Percentiles rank a stretch among this genome's conserved stretches.
phyloP scores from a whole-genome alignment of 2,888 invertebrate genomes.

The Endomychus coccineus region DNA sequence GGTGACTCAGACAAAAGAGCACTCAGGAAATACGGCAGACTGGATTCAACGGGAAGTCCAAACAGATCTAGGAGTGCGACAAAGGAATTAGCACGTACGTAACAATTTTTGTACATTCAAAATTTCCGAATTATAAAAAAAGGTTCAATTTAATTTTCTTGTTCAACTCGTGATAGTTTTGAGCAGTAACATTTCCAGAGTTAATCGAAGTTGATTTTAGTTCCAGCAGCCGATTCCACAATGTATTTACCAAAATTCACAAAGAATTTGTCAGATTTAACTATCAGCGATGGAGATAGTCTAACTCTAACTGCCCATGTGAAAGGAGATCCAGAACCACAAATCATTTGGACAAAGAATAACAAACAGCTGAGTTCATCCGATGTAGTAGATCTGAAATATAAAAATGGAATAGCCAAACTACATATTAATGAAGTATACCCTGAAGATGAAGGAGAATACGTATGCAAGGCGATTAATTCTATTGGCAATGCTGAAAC shows the following conservation, averaged over 20 bases:
- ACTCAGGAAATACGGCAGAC: slow-evolving; percentile 59
- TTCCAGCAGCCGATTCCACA: slow-evolving; percentile 76
- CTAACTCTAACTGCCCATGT: slow-evolving; percentile 76
- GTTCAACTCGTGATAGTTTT: neutral
- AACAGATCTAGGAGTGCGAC: slow-evolving; percentile 84
- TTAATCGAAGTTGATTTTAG: too few relatives aligned
- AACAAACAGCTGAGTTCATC: slow-evolving; percentile 69
- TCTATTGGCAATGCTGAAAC: slow-evolving; percentile 81
- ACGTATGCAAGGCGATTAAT: slow-evolving; percentile 85
- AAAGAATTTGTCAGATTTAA: slow-evolving; percentile 64
- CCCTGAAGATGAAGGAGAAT: slow-evolving; percentile 91
- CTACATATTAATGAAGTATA: slow-evolving; percentile 87
- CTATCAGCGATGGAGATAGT: slow-evolving; percentile 82
- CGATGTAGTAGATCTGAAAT: slow-evolving; percentile 84
- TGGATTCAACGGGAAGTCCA: slow-evolving; percentile 71
- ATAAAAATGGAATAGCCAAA: slow-evolving; percentile 82
- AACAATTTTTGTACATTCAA: slow-evolving; percentile 15
- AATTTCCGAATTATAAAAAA: neutral
- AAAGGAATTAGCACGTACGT: slow-evolving; percentile 73
- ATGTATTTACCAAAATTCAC: slow-evolving; percentile 85
- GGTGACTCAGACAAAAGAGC: slow-evolving; percentile 45
- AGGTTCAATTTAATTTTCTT: neutral
- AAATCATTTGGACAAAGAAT: slow-evolving; percentile 84
- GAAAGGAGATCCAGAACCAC: slow-evolving; percentile 87
- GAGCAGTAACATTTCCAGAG: too few relatives aligned